These are phyloP conservation scores for Gambusia holbrooki DNA, from an alignment of 2,113 vertebrate genomes.

Conservation along the genomic window DNA sequence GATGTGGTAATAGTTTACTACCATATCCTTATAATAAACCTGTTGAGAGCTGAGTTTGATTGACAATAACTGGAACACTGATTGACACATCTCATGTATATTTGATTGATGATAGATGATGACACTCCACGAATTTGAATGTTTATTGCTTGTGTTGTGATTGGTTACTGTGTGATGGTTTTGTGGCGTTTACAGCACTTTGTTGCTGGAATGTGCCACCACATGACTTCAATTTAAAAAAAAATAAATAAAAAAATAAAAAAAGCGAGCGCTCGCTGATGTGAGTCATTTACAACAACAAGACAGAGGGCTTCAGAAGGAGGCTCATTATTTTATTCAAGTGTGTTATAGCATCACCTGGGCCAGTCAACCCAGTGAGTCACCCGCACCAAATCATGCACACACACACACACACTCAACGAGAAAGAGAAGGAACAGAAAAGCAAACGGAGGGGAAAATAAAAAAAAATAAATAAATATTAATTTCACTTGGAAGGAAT, in stretches of 20 bases:
- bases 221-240: background rate
- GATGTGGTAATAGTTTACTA: no score
- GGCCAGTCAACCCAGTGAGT: conserved; percentile 67
- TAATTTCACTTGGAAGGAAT: conserved; percentile 55
- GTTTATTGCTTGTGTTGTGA: no score
- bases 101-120: no score
- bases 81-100: no score
- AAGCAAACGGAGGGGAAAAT: conserved; percentile 12
- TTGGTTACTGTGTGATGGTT: no score
- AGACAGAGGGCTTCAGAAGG: conserved; percentile 63
- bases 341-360: conserved; percentile 72
- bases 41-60: no score
- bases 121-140: no score
- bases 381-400: conserved; percentile 77
- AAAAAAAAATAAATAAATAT: conserved; percentile 62
- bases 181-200: no score
- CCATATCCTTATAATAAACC: background rate
- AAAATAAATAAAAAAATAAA: no score
- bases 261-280: background rate
- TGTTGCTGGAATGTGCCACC: no score
- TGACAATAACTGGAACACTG: no score
- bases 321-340: conserved; percentile 80
- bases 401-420: conserved; percentile 68
- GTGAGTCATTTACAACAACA: conserved; percentile 30
- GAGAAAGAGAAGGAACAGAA: conserved; percentile 20